Base-by-base conservation (phyloP, 2,888 invertebrate genomes). In the Erynnis tages region DNA sequence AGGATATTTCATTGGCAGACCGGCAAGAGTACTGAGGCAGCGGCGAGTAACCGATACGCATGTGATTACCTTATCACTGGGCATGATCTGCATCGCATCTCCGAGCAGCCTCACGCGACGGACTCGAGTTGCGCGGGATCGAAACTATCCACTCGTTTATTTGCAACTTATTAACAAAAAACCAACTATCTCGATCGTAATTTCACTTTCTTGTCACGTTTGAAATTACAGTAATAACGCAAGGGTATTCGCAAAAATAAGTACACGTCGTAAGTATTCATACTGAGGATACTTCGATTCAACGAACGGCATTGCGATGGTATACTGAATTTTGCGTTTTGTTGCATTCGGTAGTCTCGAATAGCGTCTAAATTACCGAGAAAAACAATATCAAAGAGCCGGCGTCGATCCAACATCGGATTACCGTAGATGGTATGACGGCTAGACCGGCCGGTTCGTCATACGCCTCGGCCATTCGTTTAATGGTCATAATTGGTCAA, bases 401-500 rank as follows among this genome's bases (percentile, higher is more conserved):
- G 73, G 73, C 77, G 66, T 69, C 72, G 81, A 84, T 83, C 74
- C 69, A 73, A 74, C 71, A 69, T 69, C 67, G 71, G 82, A 83
- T 82, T 79, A 70, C 87, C 85, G 63, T 85, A 88, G 69, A 86
- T 71, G 87, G 87, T 53, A 63, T 81, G 82, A 82, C 76, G 71
- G 70, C 73, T 69, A 72, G 72, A 61, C 70, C 61, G 64, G 69
- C 65, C 76, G 68, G 75, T 72, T 73, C 76, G 71, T 83, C 81
- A 82, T 82, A 79, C 72, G 76, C 63, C 65, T 65, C 61, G 65
- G 61, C 72, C 72, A 75, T 79, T 70, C 77, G 79, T 80, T 84
- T 82, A 82, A 82, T 82, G 80, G 77, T 82, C 81, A 82, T 86
- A 84, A 86, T 86, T 87, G 86, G 80, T 77, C 63, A 65, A 73